Evolutionary conservation across 2,888 invertebrate genomes (phyloP), one percentile per base, ranked within the genome.

Genomic region (Idaea dimidiata): DNA sequence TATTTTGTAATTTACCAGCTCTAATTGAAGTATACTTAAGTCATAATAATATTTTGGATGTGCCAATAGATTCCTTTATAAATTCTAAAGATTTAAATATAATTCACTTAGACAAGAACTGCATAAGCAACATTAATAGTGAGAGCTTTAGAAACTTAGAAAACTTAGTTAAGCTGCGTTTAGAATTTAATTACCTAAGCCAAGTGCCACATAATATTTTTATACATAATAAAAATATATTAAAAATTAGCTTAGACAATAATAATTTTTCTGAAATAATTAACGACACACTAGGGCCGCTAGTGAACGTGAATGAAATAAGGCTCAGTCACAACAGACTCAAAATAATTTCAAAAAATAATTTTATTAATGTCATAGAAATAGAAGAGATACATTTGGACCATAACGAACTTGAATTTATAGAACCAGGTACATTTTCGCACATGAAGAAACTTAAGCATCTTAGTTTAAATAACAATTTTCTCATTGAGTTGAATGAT

Each of bases 41-140:
- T 63, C 97, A 97, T 88, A 98, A 98, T 87, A 98, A 98, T 84
- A 96, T 98, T 74, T 92, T 97, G 69, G 97, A 97, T 85, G 94
- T 98, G 81, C 96, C 97, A 60, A 94, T 95, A 57, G 96, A 97
- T 79, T 96, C 97, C 17, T 97, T 97, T 84, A 94, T 95, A 61
- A 96, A 96, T 76, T 97, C 97, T 56, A 94, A 94, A 17, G 95
- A 95, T 76, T 93, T 98, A 66, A 95, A 95, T 62, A 95, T 96
- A 62, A 95, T 98, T 75, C 96, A 97, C 85, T 89, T 98, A 76
- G 97, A 97, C 82, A 96, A 96, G 75, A 98, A 98, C 87, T 96
- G 97, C 66, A 96, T 98, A 72, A 93, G 95, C 66, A 94, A 95
- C 75, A 94, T 98, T 66, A 96, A 97, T 87, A 94, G 95, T 66